phyloP scores from a whole-genome alignment of 2,888 invertebrate genomes.

The Ypsolopha scabrella region DNA sequence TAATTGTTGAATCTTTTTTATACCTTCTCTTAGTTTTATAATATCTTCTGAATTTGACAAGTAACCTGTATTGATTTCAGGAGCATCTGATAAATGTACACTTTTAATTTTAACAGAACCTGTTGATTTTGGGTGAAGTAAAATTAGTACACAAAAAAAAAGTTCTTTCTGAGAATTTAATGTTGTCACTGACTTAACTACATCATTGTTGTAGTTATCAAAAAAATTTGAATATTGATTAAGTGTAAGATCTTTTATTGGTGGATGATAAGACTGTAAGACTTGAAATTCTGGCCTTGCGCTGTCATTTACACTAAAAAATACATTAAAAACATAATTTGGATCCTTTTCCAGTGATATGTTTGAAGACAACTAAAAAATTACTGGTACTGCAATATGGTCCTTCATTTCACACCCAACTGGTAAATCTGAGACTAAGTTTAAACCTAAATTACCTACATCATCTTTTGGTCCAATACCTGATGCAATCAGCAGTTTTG shows the following conservation, averaged over 20 bases:
- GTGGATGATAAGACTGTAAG: no score
- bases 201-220: not conserved
- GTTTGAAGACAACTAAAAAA: no score
- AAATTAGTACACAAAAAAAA: not conserved
- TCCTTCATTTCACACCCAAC: not conserved
- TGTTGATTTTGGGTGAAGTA: not conserved
- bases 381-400: not conserved
- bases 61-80: not conserved
- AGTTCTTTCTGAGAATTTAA: not conserved
- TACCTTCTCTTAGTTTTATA: not conserved
- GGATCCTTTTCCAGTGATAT: no score
- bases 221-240: no score
- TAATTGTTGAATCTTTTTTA: conserved; percentile 10
- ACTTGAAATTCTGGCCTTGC: no score
- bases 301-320: no score
- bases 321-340: no score
- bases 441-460: not conserved
- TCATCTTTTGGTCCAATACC: not conserved
- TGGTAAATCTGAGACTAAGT: not conserved
- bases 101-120: not conserved
- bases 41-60: not conserved
- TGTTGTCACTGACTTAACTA: not conserved
- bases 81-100: not conserved
- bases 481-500: not conserved
- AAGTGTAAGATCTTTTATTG: no score